Conservation (phyloP, 1,140 invertebrate genomes). For the Chrysomallon squamiferum region DNA sequence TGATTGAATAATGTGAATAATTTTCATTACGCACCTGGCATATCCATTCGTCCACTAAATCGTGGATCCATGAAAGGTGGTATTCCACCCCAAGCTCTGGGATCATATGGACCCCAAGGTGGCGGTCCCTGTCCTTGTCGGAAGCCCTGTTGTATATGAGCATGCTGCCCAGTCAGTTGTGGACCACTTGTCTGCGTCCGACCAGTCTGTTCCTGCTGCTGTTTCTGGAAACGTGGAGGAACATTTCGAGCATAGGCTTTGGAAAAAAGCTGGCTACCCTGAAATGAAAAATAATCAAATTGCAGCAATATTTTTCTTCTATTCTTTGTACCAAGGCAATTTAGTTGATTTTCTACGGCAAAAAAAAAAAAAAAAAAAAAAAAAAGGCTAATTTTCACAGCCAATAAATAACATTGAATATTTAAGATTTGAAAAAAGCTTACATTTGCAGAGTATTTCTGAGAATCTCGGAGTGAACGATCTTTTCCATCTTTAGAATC, state of each 20-base stretch:
- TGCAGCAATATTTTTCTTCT: too few relatives aligned
- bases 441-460: slow-evolving; percentile 10
- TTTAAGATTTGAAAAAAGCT: too few relatives aligned
- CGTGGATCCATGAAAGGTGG: slow-evolving; percentile 46
- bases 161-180: slow-evolving; percentile 9
- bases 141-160: slow-evolving; percentile 34
- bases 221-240: slow-evolving; percentile 84
- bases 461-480: slow-evolving; percentile 16
- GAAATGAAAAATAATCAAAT: slow-evolving; percentile 3
- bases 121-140: slow-evolving; percentile 51
- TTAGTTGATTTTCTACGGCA: too few relatives aligned
- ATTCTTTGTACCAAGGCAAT: too few relatives aligned
- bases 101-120: slow-evolving; percentile 50
- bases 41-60: slow-evolving; percentile 54
- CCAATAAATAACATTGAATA: too few relatives aligned
- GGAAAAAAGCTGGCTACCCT: slow-evolving; percentile 57
- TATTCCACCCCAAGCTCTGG: slow-evolving; percentile 53
- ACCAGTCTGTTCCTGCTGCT: slow-evolving; percentile 57
- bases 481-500: slow-evolving; percentile 43
- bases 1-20: too few relatives aligned
- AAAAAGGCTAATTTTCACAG: too few relatives aligned
- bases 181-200: slow-evolving; percentile 13
- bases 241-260: slow-evolving; percentile 78
- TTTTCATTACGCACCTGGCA: too few relatives aligned
- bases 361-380: too few relatives aligned